Evolutionary conservation across 2,113 vertebrate species (phyloP), one percentile per base, ranked within the genome.

Genomic region (Corythaeola cristata): DNA sequence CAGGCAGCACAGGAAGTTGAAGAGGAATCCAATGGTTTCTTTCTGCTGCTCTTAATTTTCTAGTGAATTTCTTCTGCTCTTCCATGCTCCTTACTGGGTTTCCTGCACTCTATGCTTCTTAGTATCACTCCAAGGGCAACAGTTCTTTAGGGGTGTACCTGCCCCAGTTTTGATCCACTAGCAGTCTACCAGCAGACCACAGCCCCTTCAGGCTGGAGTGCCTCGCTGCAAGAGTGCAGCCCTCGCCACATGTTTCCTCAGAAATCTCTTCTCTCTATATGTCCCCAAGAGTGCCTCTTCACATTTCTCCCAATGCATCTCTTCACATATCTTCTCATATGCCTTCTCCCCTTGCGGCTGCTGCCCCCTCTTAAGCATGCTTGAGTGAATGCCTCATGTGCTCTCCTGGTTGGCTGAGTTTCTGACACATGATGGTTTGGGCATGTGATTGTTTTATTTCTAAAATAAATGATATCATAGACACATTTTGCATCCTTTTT

Each of bases 261-360:
- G 26, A 24, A n/a, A 26, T 30, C 6, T 2, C 2, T 6, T 5
- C 2, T 23, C 19, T 45, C 27, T 49, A 4, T 49, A 9, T 12
- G 9, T 8, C 3, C 37, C 68, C 37, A 28, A 41, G 23, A 68
- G 32, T 21, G 30, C 4, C 8, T 79, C 8, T 24, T 47, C 62
- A 21, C 28, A 23, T 62, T 80, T 87, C 33, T 56, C 30, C 15
- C 33, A 71, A 5, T 18, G 16, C 21, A 35, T 27, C 6, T 71
- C 41, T 81, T 41, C 19, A 14, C 13, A 5, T 24, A 35, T 18
- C 15, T 93, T 30, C 26, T 67, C 73, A 20, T 6, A 27, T 4
- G 3, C 3, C 7, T 67, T 11, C 8, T 88, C 24, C 11, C 17
- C 9, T 56, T 11, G 0, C 2, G 1, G 39, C 50, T 91, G 41